phyloP scores from a whole-genome alignment of 2,797 vertebrate genomes.

The Etheostoma nigrum region DNA sequence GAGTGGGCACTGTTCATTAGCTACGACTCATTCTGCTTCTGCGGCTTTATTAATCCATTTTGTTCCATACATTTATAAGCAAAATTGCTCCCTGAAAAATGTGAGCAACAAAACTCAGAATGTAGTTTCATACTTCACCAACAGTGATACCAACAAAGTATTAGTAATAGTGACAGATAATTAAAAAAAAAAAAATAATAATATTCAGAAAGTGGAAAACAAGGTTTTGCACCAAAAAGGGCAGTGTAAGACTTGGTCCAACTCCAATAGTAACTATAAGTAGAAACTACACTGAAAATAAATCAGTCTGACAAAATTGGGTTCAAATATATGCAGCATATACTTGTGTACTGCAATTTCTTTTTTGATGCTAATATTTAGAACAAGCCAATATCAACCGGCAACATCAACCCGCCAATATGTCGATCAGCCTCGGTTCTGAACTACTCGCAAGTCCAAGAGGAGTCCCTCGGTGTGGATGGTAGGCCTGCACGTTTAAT shows the following conservation, averaged over 20 bases:
- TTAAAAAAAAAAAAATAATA: neutral
- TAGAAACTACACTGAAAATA: neutral
- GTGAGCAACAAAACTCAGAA: neutral
- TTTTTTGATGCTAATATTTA: neutral
- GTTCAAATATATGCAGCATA: neutral
- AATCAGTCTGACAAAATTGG: neutral
- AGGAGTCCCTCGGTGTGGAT: slow-evolving; percentile 35
- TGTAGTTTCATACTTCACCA: neutral
- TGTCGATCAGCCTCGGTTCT: neutral
- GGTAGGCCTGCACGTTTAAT: too few species aligned
- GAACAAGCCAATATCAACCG: neutral
- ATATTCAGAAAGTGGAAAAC: neutral
- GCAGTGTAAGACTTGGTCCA: neutral
- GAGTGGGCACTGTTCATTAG: neutral
- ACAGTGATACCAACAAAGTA: neutral
- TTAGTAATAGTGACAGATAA: neutral
- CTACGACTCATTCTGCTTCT: neutral
- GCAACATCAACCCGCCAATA: neutral
- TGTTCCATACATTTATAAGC: neutral
- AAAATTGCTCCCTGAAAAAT: neutral
- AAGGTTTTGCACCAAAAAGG: neutral
- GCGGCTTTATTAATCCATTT: neutral
- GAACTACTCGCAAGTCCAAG: neutral
- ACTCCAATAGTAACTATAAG: neutral
- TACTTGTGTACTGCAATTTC: too few species aligned